Percentiles rank a stretch among this genome's conserved stretches.
Evolutionary conservation across 2,888 invertebrate genomes (phyloP).

Genomic region (Agrotis ipsilon): DNA sequence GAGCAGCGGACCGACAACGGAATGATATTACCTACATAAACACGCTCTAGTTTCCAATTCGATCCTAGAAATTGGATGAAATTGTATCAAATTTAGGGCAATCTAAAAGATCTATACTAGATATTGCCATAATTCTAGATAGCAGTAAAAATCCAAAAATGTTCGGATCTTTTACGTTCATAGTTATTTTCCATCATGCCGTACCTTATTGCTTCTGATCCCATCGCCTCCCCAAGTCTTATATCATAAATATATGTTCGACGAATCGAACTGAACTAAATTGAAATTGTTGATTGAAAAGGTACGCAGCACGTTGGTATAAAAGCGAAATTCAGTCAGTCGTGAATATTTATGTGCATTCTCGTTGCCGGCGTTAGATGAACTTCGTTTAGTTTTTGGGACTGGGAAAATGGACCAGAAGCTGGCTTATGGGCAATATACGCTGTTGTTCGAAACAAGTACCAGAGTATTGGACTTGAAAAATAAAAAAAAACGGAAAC

Average conservation of each 20-base stretch:
- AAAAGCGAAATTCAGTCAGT: constrained; percentile 58
- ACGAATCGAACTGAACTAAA: constrained; percentile 60
- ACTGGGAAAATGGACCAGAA: constrained; percentile 16
- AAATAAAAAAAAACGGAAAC: constrained; percentile 1
- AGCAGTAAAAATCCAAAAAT: constrained; percentile 12
- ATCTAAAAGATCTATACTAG: constrained; percentile 27
- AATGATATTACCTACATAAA: constrained; percentile 53
- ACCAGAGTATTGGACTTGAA: background rate
- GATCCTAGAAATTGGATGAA: constrained; percentile 42
- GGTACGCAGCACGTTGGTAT: constrained; percentile 49
- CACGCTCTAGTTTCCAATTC: constrained; percentile 49
- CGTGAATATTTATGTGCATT: constrained; percentile 60
- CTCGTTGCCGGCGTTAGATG: constrained; percentile 40
- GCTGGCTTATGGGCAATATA: background rate
- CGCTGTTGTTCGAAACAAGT: constrained; percentile 19
- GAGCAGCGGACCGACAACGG: constrained; percentile 26
- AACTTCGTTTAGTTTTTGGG: constrained; percentile 47
- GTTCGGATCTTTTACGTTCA: constrained; percentile 25
- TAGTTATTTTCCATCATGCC: constrained; percentile 42
- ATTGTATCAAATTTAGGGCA: constrained; percentile 41
- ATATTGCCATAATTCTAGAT: constrained; percentile 21
- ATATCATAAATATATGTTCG: constrained; percentile 57
- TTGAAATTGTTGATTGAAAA: constrained; percentile 67
- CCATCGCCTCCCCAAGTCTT: constrained; percentile 32
- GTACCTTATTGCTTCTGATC: constrained; percentile 32